Evolutionary conservation across 2,797 vertebrate genomes (phyloP), one percentile per base, ranked within the genome.

Genomic region (Falco naumanni): DNA sequence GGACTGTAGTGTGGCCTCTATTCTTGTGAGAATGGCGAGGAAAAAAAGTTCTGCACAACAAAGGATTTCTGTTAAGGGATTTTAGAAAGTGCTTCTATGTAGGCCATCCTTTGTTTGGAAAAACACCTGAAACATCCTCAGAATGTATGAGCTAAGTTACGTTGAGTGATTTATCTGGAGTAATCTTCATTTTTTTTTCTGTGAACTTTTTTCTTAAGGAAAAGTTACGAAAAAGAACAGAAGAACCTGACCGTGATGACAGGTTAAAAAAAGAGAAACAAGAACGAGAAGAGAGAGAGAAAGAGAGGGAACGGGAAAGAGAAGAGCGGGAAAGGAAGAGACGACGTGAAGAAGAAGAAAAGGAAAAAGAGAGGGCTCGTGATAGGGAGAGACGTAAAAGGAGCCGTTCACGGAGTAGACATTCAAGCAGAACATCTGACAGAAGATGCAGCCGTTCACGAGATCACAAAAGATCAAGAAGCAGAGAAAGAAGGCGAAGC

Each of bases 401-500:
- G 81, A 99, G 99, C 97, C 98, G 99, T 94, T 99, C 99, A 0
- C 98, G 98, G 94, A 99, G 99, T 95, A 98, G 99, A 79, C 99
- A 99, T 94, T 99, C 99, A 19, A 99, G 99, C 96, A 98, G 99
- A 59, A 97, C 99, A 1, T 99, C 99, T 12, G 99, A 99, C 94
- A 98, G 99, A 94, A 98, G 99, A 65, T 98, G 98, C 95, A 99
- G 99, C 97, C 97, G 99, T 41, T 99, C 99, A 72, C 98, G 99
- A 70, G 99, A 99, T 84, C 99, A 99, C 94, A 98, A 99, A 96
- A 98, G 99, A 78, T 99, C 99, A 94, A 98, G 99, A 98, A 99
- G 99, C 98, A 98, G 99, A 97, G 99, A 99, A 29, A 97, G 99
- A 93, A 99, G 99, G 96, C 98, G 99, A 95, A 99, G 99, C 99